phyloP scores from a whole-genome alignment of 2,888 invertebrate genomes.

The Sycophila texana region DNA sequence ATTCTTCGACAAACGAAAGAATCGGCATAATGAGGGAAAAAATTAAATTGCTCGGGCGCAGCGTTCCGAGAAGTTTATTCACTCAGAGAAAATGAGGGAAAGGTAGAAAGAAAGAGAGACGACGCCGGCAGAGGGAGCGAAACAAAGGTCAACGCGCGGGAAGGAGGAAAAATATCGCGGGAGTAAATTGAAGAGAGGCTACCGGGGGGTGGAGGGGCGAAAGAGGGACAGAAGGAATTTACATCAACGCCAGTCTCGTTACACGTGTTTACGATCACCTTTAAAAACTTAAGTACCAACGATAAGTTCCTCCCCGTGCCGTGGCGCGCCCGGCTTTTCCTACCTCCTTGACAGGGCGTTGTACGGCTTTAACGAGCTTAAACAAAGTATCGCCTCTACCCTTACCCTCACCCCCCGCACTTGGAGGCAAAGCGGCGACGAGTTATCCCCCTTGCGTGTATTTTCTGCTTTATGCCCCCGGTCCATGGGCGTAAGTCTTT shows the following conservation, averaged over 20 bases:
- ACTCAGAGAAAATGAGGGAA: neutral
- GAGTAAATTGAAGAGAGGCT: constrained; percentile 19
- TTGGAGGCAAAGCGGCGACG: neutral
- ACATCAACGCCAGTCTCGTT: constrained; percentile 55
- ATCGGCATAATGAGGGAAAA: too few species aligned
- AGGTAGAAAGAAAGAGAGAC: constrained; percentile 11
- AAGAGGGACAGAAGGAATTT: constrained; percentile 45
- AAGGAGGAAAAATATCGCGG: neutral
- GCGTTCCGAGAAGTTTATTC: neutral
- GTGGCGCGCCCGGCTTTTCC: neutral
- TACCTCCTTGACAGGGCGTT: constrained; percentile 45
- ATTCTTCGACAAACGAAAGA: too few species aligned
- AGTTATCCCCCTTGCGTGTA: constrained; percentile 52
- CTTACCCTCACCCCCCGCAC: constrained; percentile 7
- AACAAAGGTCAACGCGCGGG: constrained; percentile 20
- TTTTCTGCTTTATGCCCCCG: constrained; percentile 39
- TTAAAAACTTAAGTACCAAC: constrained; percentile 58
- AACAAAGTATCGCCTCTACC: constrained; percentile 48
- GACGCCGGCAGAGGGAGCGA: neutral
- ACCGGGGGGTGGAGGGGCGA: neutral
- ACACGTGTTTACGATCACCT: constrained; percentile 62
- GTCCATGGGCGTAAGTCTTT: constrained; percentile 34
- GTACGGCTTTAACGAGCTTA: constrained; percentile 55
- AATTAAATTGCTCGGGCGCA: too few species aligned
- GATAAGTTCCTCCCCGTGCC: constrained; percentile 55